Base-by-base conservation (phyloP, 2,113 vertebrate species). In the Oenanthe melanoleuca region DNA sequence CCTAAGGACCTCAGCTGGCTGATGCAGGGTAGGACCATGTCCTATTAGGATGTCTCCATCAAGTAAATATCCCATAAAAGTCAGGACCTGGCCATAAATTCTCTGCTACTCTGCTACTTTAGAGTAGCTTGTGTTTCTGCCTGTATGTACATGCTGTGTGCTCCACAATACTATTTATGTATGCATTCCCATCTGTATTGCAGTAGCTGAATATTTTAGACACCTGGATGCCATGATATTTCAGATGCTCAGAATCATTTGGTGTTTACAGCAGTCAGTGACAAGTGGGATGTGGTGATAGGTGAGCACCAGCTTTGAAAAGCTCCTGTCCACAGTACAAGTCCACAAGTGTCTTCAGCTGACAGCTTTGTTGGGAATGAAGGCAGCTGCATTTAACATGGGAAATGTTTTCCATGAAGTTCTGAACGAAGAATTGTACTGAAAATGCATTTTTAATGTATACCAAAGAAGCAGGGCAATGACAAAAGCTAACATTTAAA, bases 401-500 rank as follows among this genome's bases (percentile, higher is more conserved):
- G 70, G 53, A 85, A 94, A 82, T 40, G 21, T 50, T 94, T 94
- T 80, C 67, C 47, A n/a, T 59, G 55, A 75, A 92, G 85, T 77
- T 82, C 73, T 84, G 73, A 87, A 78, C 1, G 5, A 93, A 78
- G 50, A 90, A 64, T 15, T 65, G 9, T 10, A 60, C 71, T 56
- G 52, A 96, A 57, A 88, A 65, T 42, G 49, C 45, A n/a, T 89
- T 73, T 83, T 92, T 52, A 9, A 25, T 73, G 25, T 67, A 57
- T 37, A 88, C n/a, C 40, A 47, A 80, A 80, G 78, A 28, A 60
- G 73, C 50, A 67, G 38, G 79, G 44, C 40, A 60, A 75, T 49
- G 47, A 93, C 86, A 95, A 95, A 88, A 85, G 94, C 18, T 80
- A 64, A 59, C 63, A 93, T 96, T 97, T 97, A 89, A 96, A 97